phyloP scores from a whole-genome alignment of 1,140 invertebrate genomes.

The Papilio machaon region DNA sequence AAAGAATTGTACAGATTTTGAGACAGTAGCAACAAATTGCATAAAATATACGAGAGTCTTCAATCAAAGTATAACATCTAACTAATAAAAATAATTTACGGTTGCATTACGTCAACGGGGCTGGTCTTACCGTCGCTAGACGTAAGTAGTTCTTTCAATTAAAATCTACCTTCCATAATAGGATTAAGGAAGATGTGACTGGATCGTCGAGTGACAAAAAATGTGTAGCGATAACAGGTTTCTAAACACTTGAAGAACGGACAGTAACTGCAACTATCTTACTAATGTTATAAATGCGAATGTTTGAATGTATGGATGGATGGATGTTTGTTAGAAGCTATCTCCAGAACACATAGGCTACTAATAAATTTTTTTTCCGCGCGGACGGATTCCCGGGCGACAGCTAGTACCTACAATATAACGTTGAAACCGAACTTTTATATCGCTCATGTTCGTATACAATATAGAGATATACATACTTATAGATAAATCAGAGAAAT shows the following conservation, averaged over 20 bases:
- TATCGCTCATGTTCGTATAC: not conserved
- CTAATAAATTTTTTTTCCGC: too few relatives aligned
- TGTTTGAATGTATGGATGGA: too few relatives aligned
- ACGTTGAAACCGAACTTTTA: not conserved
- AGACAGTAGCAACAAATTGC: too few relatives aligned
- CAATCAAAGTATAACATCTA: too few relatives aligned
- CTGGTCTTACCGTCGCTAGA: not conserved
- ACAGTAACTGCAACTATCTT: not conserved
- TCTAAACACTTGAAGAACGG: not conserved
- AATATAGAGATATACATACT: too few relatives aligned
- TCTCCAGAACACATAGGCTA: too few relatives aligned
- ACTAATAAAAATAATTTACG: not conserved
- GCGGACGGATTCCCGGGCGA: too few relatives aligned
- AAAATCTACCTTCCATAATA: not conserved
- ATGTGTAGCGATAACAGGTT: not conserved
- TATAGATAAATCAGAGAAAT: not conserved
- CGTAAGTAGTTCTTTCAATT: constrained; percentile 8
- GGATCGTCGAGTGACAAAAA: not conserved
- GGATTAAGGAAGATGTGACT: constrained; percentile 12
- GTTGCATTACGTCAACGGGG: not conserved
- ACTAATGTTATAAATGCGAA: not conserved
- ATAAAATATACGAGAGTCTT: too few relatives aligned
- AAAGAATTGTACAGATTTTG: too few relatives aligned
- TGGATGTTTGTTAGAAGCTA: too few relatives aligned
- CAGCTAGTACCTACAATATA: too few relatives aligned